phyloP scores from a whole-genome alignment of 2,797 vertebrate genomes.

The Chloroceryle amazona region DNA sequence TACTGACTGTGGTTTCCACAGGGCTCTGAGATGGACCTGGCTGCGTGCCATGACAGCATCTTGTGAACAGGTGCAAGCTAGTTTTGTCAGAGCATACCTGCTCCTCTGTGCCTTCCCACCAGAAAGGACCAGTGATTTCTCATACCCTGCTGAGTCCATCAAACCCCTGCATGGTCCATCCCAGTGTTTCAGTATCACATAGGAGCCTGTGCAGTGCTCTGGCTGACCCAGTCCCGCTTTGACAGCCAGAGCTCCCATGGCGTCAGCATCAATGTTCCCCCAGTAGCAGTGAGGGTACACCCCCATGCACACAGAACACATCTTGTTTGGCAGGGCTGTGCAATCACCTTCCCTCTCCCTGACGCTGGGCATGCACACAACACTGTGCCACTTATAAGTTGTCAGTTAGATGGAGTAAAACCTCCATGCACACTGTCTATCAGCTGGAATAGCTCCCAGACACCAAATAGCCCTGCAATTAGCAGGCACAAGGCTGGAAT shows the following conservation, averaged over 20 bases:
- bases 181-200: background rate
- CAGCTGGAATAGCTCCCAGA: conserved; percentile 32
- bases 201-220: background rate
- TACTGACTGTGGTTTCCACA: background rate
- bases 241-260: background rate
- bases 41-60: background rate
- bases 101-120: background rate
- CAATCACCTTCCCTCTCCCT: fast-evolving
- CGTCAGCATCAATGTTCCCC: background rate
- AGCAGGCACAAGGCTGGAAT: conserved; percentile 12
- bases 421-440: background rate
- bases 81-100: background rate
- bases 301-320: fast-evolving
- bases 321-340: background rate
- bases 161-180: background rate
- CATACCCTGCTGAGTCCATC: background rate
- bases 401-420: background rate
- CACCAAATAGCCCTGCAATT: background rate
- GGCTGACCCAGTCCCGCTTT: background rate
- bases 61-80: background rate
- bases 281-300: background rate
- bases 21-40: background rate
- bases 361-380: fast-evolving
- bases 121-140: background rate
- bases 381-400: fast-evolving